Evolutionary conservation across 2,888 invertebrate genomes (phyloP).

Genomic region (Oasisia sp.): DNA sequence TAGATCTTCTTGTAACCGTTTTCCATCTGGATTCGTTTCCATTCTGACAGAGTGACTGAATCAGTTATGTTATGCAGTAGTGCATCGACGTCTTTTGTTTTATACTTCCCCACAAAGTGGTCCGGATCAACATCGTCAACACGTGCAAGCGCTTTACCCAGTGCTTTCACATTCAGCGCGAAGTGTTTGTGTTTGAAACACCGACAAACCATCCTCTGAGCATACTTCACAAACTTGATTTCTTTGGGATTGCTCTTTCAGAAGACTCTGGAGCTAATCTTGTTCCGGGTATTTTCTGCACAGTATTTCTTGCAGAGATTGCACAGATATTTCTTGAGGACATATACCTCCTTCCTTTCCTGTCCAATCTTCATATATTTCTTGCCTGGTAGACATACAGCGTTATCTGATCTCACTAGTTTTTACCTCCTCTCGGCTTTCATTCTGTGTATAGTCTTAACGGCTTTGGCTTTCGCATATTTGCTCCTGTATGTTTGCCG

Average conservation of each 20-base stretch:
- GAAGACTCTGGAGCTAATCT: too few species aligned
- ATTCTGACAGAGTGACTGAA: too few species aligned
- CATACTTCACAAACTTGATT: background rate
- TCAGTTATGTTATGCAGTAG: too few species aligned
- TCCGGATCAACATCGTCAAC: too few species aligned
- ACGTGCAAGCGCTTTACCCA: background rate
- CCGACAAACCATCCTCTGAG: background rate
- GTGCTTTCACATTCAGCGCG: background rate
- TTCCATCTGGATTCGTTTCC: too few species aligned
- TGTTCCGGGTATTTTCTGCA: too few species aligned
- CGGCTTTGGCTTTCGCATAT: background rate
- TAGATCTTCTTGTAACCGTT: too few species aligned
- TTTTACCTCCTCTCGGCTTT: background rate
- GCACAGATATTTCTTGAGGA: background rate
- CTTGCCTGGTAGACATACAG: background rate
- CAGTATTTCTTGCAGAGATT: background rate
- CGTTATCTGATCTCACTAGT: background rate
- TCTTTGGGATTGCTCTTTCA: background rate
- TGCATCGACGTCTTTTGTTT: too few species aligned
- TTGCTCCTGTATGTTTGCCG: background rate
- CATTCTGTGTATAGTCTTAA: background rate
- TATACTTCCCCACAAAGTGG: too few species aligned
- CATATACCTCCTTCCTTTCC: background rate
- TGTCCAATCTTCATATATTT: background rate
- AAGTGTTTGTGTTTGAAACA: background rate